A percentile compares a stretch with the other conserved stretches of the same genome.
Conservation (phyloP, 2,797 vertebrate species). For the Hoplostethus atlanticus region DNA sequence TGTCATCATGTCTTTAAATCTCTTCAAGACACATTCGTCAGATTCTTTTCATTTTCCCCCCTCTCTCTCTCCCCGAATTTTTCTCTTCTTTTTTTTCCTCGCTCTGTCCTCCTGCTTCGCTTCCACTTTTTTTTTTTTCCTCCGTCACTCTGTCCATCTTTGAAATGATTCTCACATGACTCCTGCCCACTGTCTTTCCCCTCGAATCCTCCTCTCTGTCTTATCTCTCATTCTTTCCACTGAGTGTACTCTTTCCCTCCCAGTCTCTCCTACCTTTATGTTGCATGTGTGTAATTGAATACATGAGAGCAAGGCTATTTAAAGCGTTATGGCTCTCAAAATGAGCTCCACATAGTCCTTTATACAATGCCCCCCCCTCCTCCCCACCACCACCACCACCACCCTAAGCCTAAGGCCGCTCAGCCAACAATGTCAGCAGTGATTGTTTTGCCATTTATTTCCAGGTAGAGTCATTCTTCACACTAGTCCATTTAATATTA, state of each 20-base stretch:
- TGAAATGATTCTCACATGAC: background rate
- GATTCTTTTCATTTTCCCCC: conserved; percentile 23
- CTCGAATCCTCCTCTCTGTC: conserved; percentile 14
- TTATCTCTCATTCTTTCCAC: conserved; percentile 41
- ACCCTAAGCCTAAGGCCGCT: background rate
- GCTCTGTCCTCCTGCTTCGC: background rate
- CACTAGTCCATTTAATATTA: background rate
- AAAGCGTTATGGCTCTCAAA: conserved; percentile 34
- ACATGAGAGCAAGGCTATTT: conserved; percentile 32
- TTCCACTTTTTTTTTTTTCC: background rate
- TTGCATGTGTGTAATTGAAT: conserved; percentile 24
- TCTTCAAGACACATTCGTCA: conserved; percentile 4
- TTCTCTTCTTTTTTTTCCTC: background rate
- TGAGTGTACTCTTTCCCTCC: conserved; percentile 6
- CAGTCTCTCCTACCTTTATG: conserved; percentile 6
- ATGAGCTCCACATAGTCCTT: conserved; percentile 25
- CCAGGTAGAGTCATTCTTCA: background rate
- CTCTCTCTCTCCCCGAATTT: background rate
- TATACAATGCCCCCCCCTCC: conserved; percentile 27
- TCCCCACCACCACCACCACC: background rate
- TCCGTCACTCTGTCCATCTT: conserved; percentile 1
- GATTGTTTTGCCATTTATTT: background rate
- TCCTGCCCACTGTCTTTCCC: conserved; percentile 1
- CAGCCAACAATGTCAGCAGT: conserved; percentile 7
- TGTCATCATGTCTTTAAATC: conserved; percentile 19